phyloP scores from a whole-genome alignment of 2,888 invertebrate species.

The Galeopsomyia nigrocyanea region DNA sequence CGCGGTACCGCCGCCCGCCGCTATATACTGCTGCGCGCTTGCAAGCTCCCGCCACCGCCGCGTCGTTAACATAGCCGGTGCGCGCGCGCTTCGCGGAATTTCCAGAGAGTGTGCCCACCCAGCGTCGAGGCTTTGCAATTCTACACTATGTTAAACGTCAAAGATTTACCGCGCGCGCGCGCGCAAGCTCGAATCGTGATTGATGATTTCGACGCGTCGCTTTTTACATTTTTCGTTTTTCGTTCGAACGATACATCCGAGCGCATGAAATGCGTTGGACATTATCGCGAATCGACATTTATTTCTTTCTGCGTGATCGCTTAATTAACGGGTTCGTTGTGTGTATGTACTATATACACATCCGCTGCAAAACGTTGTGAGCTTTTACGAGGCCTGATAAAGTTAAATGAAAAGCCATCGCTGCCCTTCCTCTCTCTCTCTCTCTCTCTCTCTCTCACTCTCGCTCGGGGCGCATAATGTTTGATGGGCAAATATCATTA shows the following conservation, averaged over 20 bases:
- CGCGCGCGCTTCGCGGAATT: slow-evolving; percentile 28
- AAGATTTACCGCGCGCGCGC: too few relatives aligned
- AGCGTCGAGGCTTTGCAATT: not conserved
- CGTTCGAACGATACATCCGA: too few relatives aligned
- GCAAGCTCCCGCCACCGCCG: too few relatives aligned
- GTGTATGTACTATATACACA: too few relatives aligned
- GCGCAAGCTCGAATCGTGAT: too few relatives aligned
- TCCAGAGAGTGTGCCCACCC: not conserved
- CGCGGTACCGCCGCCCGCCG: slow-evolving; percentile 45
- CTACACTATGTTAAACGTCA: too few relatives aligned
- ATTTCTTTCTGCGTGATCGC: too few relatives aligned
- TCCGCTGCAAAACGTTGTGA: not conserved
- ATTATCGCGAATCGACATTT: not conserved
- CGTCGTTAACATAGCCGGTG: slow-evolving; percentile 55
- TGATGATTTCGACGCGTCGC: too few relatives aligned
- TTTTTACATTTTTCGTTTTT: too few relatives aligned
- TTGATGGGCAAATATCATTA: slow-evolving; percentile 6
- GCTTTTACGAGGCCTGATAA: not conserved
- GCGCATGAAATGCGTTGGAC: not conserved
- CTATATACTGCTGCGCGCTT: too few relatives aligned
- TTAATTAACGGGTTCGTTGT: slow-evolving; percentile 11
- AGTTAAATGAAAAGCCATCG: slow-evolving; percentile 18
- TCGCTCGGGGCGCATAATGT: not conserved
- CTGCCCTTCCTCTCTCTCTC: too few relatives aligned
- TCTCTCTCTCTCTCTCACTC: too few relatives aligned